These are phyloP conservation scores for Entomyzon cyanotis DNA, from an alignment of 2,113 vertebrate genomes.

Conservation along the genomic window DNA sequence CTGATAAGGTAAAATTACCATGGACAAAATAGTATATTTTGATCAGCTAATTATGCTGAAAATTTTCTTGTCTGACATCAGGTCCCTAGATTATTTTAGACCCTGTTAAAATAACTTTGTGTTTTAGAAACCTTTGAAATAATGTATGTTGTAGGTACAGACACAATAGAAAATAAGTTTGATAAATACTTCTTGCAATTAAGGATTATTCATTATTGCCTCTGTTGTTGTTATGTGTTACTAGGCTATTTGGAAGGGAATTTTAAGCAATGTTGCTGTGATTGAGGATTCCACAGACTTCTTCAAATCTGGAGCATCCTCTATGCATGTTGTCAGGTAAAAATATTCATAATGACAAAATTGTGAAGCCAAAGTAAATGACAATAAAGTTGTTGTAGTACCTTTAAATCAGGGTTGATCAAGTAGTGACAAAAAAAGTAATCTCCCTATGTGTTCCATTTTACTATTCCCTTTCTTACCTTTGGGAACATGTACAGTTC, in stretches of 20 bases:
- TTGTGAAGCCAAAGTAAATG: neutral
- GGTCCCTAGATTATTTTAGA: neutral
- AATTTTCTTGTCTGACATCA: neutral
- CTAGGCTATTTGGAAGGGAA: constrained; percentile 83
- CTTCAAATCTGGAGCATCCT: constrained; percentile 85
- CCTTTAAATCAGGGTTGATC: neutral
- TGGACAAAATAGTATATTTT: neutral
- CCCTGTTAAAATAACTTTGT: neutral
- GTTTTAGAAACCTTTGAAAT: neutral
- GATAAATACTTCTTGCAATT: neutral
- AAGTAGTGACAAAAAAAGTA: neutral
- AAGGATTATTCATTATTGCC: neutral
- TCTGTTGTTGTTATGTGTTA: neutral
- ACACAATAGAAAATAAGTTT: neutral
- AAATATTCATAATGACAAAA: neutral
- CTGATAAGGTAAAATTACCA: neutral
- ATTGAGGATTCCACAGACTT: constrained; percentile 84
- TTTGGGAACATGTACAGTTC: neutral
- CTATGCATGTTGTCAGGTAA: constrained; percentile 87
- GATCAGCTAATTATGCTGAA: neutral
- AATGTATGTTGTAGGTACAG: neutral
- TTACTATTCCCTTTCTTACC: neutral
- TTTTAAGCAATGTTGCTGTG: constrained; percentile 77
- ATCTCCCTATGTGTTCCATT: neutral
- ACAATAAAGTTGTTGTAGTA: neutral